Base-by-base conservation (phyloP, 1,140 invertebrate genomes). In the Bombyx mandarina region DNA sequence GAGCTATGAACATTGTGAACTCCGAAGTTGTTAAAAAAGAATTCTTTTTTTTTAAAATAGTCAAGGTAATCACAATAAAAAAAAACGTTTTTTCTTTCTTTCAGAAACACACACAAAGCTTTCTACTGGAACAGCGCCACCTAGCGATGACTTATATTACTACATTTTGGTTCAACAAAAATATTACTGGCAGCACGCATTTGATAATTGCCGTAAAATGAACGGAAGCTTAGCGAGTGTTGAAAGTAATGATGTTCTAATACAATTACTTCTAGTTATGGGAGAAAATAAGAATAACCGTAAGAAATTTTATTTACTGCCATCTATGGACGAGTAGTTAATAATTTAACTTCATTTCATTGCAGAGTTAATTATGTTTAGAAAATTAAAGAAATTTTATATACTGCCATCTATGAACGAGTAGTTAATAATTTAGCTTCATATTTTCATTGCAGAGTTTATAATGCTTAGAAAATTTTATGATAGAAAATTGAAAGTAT, bases 261-360 rank as follows among this genome's bases (percentile, higher is more conserved):
- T 79, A 43, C 77, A 83, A 56, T 52, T 86, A 26, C 55, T 86
- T 5, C 58, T 86, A 0, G 59, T 76, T 0, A 86, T 86, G 83
- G 79, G 81, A 0, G 83, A 86, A 65, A 84, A 82, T 66, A 79
- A 75, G 55, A 76, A 86, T 10, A 66, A 74, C 62, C 79, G 83
- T 86, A 45, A 75, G 79, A 76, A 52, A 56, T 42, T 49, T 7
- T n/a, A 46, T 56, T 10, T 43, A 59, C 8, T 51, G 66, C 61
- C 62, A 65, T 63, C 65, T 63, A 57, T 59, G 6, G 45, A 47
- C 8, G 26, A 35, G 26, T 35, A 35, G 26, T 35, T 35, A 35
- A 35, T 35, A 35, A 2, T 3, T 35, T 35, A 35, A 1, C 26
- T 35, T 3, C 26, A 35, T 35, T 35, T 35, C 12, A 18, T 18